These are phyloP conservation scores for Ptyas mucosa DNA, from an alignment of 2,113 vertebrate genomes.

Conservation along the genomic window DNA sequence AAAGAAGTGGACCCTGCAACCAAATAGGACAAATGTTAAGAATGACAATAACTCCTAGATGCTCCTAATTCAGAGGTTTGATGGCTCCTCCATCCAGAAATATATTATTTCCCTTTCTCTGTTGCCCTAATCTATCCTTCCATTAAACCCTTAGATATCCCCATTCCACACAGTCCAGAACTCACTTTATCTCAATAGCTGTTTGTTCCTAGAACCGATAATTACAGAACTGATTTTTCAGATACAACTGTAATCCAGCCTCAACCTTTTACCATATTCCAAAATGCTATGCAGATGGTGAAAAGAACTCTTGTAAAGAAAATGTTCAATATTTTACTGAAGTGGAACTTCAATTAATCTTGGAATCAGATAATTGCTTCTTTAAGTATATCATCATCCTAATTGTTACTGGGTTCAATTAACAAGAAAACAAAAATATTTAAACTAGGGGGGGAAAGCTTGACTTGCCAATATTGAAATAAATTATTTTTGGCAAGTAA, in stretches of 20 bases:
- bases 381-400: neutral
- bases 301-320: neutral
- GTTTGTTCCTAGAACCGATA: neutral
- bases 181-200: neutral
- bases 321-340: conserved; percentile 19
- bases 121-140: neutral
- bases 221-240: neutral
- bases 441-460: neutral
- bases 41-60: neutral
- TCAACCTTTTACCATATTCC: neutral
- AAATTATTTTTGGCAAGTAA: conserved; percentile 18
- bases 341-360: conserved; percentile 4
- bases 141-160: neutral
- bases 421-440: conserved; percentile 1
- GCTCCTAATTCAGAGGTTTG: neutral
- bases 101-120: neutral
- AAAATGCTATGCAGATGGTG: neutral
- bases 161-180: neutral
- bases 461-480: conserved; percentile 12
- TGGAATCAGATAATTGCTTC: conserved; percentile 13
- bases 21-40: neutral
- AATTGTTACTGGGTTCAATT: conserved; percentile 7
- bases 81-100: no score
- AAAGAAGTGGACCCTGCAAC: neutral
- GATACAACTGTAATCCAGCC: neutral